Percentiles rank a stretch among this genome's conserved stretches.
phyloP scores from a whole-genome alignment of 2,797 vertebrate species.

The Rhinichthys osculus region DNA sequence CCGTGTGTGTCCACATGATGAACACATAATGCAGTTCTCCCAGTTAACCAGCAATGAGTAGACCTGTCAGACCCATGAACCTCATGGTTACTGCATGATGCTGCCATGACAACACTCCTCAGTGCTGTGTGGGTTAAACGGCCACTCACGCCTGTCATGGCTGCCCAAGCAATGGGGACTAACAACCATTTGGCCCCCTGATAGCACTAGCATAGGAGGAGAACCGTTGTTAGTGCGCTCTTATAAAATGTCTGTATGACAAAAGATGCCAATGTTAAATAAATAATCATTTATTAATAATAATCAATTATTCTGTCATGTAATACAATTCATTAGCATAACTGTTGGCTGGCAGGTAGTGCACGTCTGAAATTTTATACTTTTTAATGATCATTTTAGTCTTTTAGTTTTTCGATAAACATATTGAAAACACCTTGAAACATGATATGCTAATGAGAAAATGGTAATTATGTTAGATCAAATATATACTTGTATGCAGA shows the following conservation, averaged over 20 bases:
- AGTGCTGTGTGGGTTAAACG: slow-evolving; percentile 55
- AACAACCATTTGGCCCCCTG: slow-evolving; percentile 13
- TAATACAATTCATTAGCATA: neutral
- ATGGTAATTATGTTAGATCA: neutral
- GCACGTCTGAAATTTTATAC: neutral
- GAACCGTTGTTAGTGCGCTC: neutral
- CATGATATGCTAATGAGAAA: neutral
- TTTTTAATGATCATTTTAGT: neutral
- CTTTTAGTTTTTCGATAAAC: neutral
- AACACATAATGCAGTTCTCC: slow-evolving; percentile 62
- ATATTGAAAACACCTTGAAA: neutral
- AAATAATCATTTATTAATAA: neutral
- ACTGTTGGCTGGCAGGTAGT: neutral
- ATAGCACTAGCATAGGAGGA: neutral
- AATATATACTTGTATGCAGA: neutral
- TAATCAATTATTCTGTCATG: neutral
- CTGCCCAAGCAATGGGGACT: slow-evolving; percentile 30
- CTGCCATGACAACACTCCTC: slow-evolving; percentile 59
- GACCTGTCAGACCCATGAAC: slow-evolving; percentile 56
- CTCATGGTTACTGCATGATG: slow-evolving; percentile 47
- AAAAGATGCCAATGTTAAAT: neutral
- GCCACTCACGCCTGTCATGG: slow-evolving; percentile 49
- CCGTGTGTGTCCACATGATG: slow-evolving; percentile 46
- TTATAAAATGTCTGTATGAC: neutral
- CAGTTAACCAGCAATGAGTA: slow-evolving; percentile 59